Percentiles rank a stretch among this genome's conserved stretches.
phyloP scores from a whole-genome alignment of 2,113 vertebrate species.

The Hyperopisus bebe region DNA sequence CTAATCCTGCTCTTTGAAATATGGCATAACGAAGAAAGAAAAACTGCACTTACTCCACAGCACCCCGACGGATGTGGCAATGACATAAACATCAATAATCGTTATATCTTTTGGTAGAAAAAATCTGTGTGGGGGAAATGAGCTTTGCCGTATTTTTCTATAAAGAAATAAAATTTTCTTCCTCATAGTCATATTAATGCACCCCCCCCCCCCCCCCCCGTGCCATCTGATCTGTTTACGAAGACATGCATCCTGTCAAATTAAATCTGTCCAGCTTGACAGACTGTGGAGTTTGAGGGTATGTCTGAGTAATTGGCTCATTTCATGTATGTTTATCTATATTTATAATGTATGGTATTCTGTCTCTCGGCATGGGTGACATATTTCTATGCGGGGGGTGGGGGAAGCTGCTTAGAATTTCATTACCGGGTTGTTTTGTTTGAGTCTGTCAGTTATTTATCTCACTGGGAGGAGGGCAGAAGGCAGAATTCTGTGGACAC shows the following conservation, averaged over 20 bases:
- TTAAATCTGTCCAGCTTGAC: neutral
- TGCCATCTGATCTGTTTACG: constrained; percentile 11
- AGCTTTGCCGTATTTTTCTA: neutral
- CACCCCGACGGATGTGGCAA: no score
- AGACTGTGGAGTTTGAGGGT: neutral
- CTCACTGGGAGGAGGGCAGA: neutral
- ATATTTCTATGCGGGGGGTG: neutral
- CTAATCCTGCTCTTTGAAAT: neutral
- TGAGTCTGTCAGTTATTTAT: neutral
- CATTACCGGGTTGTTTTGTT: neutral
- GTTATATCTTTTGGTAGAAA: neutral
- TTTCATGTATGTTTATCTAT: constrained; percentile 3
- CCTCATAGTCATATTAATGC: neutral
- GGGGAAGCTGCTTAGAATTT: constrained; percentile 1
- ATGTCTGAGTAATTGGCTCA: neutral
- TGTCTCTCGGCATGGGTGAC: neutral
- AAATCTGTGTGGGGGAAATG: neutral
- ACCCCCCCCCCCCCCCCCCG: neutral
- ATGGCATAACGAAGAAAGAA: neutral
- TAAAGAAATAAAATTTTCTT: neutral
- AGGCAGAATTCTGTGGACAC: neutral
- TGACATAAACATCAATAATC: neutral
- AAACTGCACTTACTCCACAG: neutral
- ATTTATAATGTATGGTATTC: neutral
- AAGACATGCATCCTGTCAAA: neutral